These are phyloP conservation scores for Hydropsyche betteni DNA, from an alignment of 2,888 invertebrate species.

Conservation along the genomic window DNA sequence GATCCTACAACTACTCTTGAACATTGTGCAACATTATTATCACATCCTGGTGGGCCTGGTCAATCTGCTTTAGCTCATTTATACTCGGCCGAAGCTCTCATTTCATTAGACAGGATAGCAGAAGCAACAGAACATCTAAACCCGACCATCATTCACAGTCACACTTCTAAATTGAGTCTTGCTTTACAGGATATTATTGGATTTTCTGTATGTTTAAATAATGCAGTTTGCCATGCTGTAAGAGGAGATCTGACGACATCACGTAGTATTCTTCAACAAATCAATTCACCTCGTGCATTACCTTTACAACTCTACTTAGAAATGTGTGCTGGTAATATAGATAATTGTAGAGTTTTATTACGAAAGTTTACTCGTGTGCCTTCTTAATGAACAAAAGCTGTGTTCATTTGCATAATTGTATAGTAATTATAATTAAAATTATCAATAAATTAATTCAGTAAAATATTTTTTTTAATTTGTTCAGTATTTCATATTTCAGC, in stretches of 20 bases:
- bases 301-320: constrained; percentile 69
- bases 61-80: constrained; percentile 83
- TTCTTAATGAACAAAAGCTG: constrained; percentile 19
- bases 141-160: constrained; percentile 72
- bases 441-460: no score
- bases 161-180: constrained; percentile 61
- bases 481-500: no score
- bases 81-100: constrained; percentile 88
- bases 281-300: constrained; percentile 62
- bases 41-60: constrained; percentile 71
- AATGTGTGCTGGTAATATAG: constrained; percentile 65
- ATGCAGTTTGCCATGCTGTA: constrained; percentile 64
- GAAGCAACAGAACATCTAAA: constrained; percentile 88
- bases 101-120: constrained; percentile 80
- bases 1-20: constrained; percentile 83
- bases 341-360: constrained; percentile 63
- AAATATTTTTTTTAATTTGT: no score
- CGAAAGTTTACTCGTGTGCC: constrained; percentile 57
- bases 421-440: not conserved
- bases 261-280: constrained; percentile 63
- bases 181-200: constrained; percentile 64
- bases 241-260: constrained; percentile 63
- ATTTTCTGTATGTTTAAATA: constrained; percentile 66
- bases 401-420: constrained; percentile 5
- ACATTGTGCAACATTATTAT: constrained; percentile 78